Base-by-base conservation (phyloP, 2,113 vertebrate species). In the Chloropsis cyanopogon region DNA sequence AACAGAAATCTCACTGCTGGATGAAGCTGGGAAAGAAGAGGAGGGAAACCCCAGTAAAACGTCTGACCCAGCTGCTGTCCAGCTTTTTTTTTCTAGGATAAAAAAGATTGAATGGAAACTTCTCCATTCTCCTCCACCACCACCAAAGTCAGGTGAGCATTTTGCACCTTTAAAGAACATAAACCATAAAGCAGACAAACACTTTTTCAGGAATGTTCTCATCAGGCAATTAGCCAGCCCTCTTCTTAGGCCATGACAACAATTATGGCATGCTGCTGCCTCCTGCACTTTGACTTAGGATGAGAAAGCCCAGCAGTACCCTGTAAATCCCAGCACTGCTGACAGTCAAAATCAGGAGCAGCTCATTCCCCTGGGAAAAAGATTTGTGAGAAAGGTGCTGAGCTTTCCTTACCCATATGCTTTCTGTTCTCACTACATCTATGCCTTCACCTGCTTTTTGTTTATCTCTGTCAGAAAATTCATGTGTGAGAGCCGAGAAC, bases 351-450 rank as follows among this genome's bases (percentile, higher is more conserved):
- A 72, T 91, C 96, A 90, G 29, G 82, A 92, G 76, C 94, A 95
- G 82, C 76, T 78, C 83, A 64, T 93, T 95, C 92, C 88, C 64
- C 39, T 68, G 66, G 82, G 93, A 78, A 94, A 92, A 93, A 88
- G 81, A 76, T 81, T 86, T 92, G 63, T 81, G 71, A 46, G 63
- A 89, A 93, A 91, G 94, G 92, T 95, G 83, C 85, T 91, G 82
- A 94, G 85, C 75, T 89, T 42, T 80, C 72, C 77, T 73, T 79
- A 82, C 61, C 57, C 96, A 96, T 96, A 73, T 86, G 93, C 90
- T 96, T 95, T 93, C 75, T 93, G 65, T 94, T 96, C 88, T 96
- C 90, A 94, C 95, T 85, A 92, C 77, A 90, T 93, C 83, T 87
- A 90, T 69, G 90, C 57, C 60, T 89, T 93, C 90, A 92, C 90